These are phyloP conservation scores for Ischnus inquisitorius DNA, from an alignment of 2,888 invertebrate species.

Conservation along the genomic window DNA sequence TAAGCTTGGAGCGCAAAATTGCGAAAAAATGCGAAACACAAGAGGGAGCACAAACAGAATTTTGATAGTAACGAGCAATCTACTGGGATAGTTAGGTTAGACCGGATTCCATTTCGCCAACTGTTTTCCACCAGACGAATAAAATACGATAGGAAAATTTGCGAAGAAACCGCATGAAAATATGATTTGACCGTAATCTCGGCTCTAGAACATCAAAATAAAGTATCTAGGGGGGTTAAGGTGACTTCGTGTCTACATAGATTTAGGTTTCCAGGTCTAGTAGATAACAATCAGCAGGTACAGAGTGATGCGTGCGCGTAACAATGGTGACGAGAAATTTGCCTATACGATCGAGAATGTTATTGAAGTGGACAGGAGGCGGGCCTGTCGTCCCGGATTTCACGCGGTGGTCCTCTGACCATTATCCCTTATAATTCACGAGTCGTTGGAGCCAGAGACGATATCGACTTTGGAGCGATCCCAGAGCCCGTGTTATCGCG, in stretches of 20 bases:
- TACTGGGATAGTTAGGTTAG: too few species aligned
- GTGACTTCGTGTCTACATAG: too few species aligned
- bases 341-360: constrained; percentile 30
- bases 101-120: too few species aligned
- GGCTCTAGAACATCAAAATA: not conserved
- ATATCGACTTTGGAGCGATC: constrained; percentile 52
- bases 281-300: not conserved
- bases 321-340: not conserved
- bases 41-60: not conserved
- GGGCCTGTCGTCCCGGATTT: constrained; percentile 24
- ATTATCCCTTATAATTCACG: constrained; percentile 52
- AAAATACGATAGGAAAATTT: too few species aligned
- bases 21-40: constrained; percentile 9
- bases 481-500: not conserved
- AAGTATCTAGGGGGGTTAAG: not conserved
- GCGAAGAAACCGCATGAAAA: too few species aligned
- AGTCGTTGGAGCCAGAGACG: constrained; percentile 57
- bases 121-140: too few species aligned
- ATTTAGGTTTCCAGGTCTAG: too few species aligned
- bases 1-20: not conserved
- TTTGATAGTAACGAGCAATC: not conserved
- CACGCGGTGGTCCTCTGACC: constrained; percentile 1
- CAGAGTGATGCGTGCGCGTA: not conserved
- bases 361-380: constrained; percentile 23
- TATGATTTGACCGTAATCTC: too few species aligned